A percentile compares a stretch with the other conserved stretches of the same genome.
Conservation (phyloP, 2,888 invertebrate genomes). For the Charanyca ferruginea region DNA sequence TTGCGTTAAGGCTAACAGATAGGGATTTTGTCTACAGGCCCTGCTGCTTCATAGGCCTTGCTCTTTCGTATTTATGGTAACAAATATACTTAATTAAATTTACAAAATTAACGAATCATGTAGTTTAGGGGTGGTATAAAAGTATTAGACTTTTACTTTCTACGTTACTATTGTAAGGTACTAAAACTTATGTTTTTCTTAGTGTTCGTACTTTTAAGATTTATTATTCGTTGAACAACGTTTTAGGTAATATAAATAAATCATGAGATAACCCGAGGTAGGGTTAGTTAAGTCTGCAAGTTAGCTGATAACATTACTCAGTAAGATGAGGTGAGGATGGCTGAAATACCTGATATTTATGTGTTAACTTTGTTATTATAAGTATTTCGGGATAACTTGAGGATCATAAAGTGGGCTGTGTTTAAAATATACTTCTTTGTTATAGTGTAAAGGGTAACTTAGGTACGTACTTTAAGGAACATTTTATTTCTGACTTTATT, state of each 20-base stretch:
- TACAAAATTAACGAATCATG: too few relatives aligned
- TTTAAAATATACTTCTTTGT: slow-evolving; percentile 12
- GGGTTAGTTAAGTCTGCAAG: slow-evolving; percentile 18
- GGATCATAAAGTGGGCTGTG: slow-evolving; percentile 20
- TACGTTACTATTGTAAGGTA: background rate
- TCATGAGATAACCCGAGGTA: slow-evolving; percentile 32
- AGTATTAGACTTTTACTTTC: too few relatives aligned
- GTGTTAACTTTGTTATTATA: slow-evolving; percentile 37
- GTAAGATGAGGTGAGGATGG: slow-evolving; percentile 45
- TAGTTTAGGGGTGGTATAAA: too few relatives aligned
- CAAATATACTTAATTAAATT: too few relatives aligned
- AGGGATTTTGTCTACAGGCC: too few relatives aligned
- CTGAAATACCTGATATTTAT: slow-evolving; percentile 47
- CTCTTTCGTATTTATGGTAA: background rate
- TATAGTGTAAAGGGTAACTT: background rate
- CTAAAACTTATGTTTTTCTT: slow-evolving; percentile 16
- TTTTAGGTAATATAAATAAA: slow-evolving; percentile 45
- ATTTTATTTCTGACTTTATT: too few relatives aligned
- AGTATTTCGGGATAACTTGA: slow-evolving; percentile 36
- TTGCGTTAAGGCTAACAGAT: too few relatives aligned
- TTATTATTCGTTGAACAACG: slow-evolving; percentile 28
- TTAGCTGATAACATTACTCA: slow-evolving; percentile 41
- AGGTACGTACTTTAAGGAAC: background rate
- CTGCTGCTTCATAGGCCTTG: too few relatives aligned
- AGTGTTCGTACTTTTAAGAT: slow-evolving; percentile 19